Evolutionary conservation across 1,140 invertebrate species (phyloP).

Genomic region (Muscidifurax raptorellus): DNA sequence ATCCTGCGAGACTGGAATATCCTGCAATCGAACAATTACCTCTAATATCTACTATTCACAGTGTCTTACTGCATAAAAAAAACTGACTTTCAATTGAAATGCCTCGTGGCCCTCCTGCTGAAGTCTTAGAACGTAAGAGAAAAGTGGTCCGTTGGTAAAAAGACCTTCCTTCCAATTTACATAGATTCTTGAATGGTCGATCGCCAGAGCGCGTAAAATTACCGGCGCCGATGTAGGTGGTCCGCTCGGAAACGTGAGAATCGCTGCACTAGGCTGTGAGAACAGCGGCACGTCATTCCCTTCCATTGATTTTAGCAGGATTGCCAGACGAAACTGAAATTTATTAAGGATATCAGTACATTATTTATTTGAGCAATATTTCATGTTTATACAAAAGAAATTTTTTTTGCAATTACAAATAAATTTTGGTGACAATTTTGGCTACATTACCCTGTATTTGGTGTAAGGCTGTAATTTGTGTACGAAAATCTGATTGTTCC

Average conservation of each 20-base stretch:
- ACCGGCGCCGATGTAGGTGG: conserved; percentile 83
- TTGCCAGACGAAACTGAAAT: conserved; percentile 88
- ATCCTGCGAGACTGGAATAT: conserved; percentile 83
- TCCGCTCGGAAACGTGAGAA: conserved; percentile 85
- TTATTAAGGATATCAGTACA: not conserved
- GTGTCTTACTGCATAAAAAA: not conserved
- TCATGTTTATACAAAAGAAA: too few relatives aligned
- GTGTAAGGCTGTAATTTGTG: conserved; percentile 90
- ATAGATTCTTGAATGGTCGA: conserved; percentile 89
- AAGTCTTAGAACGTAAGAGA: conserved; percentile 86
- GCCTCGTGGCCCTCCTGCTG: conserved; percentile 75
- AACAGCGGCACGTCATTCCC: conserved; percentile 83
- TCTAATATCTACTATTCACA: not conserved
- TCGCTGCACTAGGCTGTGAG: conserved; percentile 87
- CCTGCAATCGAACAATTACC: conserved; percentile 74
- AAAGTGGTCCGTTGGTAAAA: conserved; percentile 90
- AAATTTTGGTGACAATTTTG: too few relatives aligned
- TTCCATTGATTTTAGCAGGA: conserved; percentile 79
- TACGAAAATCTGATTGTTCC: conserved; percentile 81
- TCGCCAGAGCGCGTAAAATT: conserved; percentile 84
- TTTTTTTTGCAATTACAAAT: not conserved
- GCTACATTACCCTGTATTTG: conserved; percentile 84
- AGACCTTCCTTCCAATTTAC: conserved; percentile 91
- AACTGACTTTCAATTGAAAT: conserved; percentile 39
- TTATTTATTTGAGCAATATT: not conserved